Conservation (phyloP, 2,797 vertebrate species). For the Tachyglossus aculeatus region DNA sequence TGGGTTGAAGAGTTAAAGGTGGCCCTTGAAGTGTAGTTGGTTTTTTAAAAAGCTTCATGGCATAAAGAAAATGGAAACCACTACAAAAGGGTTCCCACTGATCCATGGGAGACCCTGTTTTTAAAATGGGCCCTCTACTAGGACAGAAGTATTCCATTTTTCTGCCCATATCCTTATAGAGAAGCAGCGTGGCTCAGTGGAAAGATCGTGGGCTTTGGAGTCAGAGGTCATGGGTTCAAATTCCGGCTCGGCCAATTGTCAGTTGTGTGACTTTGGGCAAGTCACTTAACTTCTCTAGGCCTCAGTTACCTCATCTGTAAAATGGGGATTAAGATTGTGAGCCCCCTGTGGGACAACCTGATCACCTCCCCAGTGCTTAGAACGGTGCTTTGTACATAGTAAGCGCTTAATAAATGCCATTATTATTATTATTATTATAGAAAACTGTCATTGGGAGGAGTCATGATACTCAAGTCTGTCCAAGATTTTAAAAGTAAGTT, state of each 20-base stretch:
- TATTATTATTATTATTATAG: not conserved
- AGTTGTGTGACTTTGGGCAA: not conserved
- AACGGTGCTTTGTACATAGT: not conserved
- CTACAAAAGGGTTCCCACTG: not conserved
- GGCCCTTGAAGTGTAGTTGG: not conserved
- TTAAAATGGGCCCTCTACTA: not conserved
- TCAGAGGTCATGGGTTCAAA: not conserved
- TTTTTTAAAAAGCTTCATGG: not conserved
- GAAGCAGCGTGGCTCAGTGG: no score
- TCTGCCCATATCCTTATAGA: no score
- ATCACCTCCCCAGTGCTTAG: not conserved
- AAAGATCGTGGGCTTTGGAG: no score
- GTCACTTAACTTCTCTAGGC: no score
- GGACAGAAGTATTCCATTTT: not conserved
- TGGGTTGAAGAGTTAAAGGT: not conserved
- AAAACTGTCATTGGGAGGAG: constrained; percentile 5
- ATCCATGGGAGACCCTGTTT: not conserved
- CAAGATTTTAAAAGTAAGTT: constrained; percentile 52
- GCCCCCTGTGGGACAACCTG: not conserved
- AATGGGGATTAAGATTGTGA: no score
- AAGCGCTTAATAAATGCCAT: not conserved
- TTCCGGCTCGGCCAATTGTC: not conserved
- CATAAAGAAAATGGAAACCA: not conserved
- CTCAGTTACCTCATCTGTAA: no score
- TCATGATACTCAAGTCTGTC: constrained; percentile 31